Evolutionary conservation across 2,888 invertebrate genomes (phyloP).

Genomic region (Theodoxus fluviatilis): DNA sequence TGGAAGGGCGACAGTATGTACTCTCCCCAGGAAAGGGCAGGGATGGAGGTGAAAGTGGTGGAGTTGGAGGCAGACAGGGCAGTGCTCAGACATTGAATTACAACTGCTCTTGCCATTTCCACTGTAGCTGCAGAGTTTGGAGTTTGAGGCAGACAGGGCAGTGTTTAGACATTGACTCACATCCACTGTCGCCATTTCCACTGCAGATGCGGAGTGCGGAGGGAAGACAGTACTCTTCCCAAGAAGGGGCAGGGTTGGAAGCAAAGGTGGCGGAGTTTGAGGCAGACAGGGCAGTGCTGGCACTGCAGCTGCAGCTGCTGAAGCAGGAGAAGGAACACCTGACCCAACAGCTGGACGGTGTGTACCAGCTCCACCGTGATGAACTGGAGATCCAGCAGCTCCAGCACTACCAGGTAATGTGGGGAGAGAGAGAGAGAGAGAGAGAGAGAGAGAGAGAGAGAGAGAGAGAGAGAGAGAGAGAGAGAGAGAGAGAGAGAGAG

Average conservation of each 20-base stretch:
- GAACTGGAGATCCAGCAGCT: conserved; percentile 61
- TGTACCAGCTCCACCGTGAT: conserved; percentile 55
- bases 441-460: no score
- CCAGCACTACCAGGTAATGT: conserved; percentile 60
- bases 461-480: no score
- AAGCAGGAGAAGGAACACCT: conserved; percentile 56
- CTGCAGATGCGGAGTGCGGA: conserved; percentile 46
- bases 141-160: conserved; percentile 57
- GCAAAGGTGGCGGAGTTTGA: conserved; percentile 53
- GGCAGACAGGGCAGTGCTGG: conserved; percentile 54
- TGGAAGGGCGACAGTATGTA: conserved; percentile 59
- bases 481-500: no score
- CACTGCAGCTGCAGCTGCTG: conserved; percentile 53
- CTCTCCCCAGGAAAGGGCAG: conserved; percentile 48
- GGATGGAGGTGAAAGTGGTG: conserved; percentile 52
- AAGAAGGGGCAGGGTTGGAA: conserved; percentile 53
- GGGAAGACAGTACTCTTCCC: conserved; percentile 49
- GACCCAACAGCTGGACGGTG: conserved; percentile 47
- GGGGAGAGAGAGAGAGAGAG: no score
- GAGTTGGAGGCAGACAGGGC: conserved; percentile 55
- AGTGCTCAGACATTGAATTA: no score
- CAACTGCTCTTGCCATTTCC: no score
- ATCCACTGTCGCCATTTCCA: no score
- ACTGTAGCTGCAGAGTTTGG: conserved; percentile 52
- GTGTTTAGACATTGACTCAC: no score